Conservation (phyloP, 2,113 vertebrate genomes). For the Callospermophilus lateralis region DNA sequence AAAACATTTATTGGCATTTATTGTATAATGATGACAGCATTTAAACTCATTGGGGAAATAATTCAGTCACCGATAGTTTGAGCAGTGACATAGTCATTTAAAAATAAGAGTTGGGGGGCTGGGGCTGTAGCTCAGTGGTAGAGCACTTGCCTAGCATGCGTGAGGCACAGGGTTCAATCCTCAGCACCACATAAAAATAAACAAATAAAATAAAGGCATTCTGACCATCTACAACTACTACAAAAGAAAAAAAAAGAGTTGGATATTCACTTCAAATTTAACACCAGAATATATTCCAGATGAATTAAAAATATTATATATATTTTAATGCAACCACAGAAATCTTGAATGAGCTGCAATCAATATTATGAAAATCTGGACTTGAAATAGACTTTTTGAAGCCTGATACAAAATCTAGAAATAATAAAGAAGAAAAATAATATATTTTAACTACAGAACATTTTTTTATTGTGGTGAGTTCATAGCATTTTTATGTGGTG, state of each 20-base stretch:
- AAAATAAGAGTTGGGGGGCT: not conserved
- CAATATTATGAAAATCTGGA: not conserved
- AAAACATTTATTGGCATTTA: not conserved
- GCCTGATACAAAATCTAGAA: not conserved
- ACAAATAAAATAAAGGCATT: too few species aligned
- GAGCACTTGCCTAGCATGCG: too few species aligned
- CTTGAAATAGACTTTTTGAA: not conserved
- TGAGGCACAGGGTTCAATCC: too few species aligned
- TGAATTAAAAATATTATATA: not conserved
- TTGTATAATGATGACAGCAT: not conserved
- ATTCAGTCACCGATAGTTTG: conserved; percentile 9
- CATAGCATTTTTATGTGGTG: not conserved
- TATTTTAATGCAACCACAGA: not conserved
- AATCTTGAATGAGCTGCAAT: not conserved
- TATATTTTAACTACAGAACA: not conserved
- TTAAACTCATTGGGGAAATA: not conserved
- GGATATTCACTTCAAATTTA: not conserved
- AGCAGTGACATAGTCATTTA: not conserved
- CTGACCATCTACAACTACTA: too few species aligned
- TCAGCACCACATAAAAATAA: too few species aligned
- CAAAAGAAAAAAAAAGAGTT: not conserved
- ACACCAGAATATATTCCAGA: not conserved
- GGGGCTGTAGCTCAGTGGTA: too few species aligned
- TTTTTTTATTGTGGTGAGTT: not conserved
- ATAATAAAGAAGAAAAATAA: not conserved